Evolutionary conservation across 1,140 invertebrate genomes (phyloP), one percentile per base, ranked within the genome.

Genomic region (Pteromalus puparum): DNA sequence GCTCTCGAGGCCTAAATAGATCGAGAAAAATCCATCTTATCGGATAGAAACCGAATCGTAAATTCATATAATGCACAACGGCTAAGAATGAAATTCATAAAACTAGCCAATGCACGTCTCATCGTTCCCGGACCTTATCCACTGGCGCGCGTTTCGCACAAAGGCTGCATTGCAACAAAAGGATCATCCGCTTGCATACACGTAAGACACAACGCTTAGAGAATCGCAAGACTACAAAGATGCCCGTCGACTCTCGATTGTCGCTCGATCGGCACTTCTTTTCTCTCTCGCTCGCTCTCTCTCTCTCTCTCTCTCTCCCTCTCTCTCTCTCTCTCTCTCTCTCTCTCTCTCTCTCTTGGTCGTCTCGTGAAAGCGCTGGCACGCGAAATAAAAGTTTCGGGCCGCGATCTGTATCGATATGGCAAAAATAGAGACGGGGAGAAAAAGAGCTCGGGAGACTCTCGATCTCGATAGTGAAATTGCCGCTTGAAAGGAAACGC

Each of bases 381-480:
- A 7, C 72, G 72, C 12, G 21, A 74, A 21, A 74, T 74, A 74
- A 42, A 74, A 21, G 3, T 74, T 74, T 28, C 68, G 72, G 21
- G n/a, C 73, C 9, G 24, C 74, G 74, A 46, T 76, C 74, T 18
- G 30, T 48, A 76, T 76, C 74, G 46, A 53, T n/a, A n/a, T 9
- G 7, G 73, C 34, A 46, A 75, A 46, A 75, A 75, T 18, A 46
- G 73, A 73, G 15, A 24, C 6, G 73, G 5, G 5, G 15, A 74
- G 9, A 42, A 74, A 42, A 42, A 74, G 21, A 42, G 38, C 38
- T 18, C 6, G 12, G 3, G 34, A 3, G 28, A 28, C 74, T 76
- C 24, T 76, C 74, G 74, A 76, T 76, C 74, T 26, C n/a, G 74
- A 76, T 76, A 76, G 74, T 76, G 74, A 76, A 76, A 76, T 76